Percentiles rank a stretch among this genome's conserved stretches.
Evolutionary conservation across 2,113 vertebrate genomes (phyloP).

Genomic region (Notothenia coriiceps): DNA sequence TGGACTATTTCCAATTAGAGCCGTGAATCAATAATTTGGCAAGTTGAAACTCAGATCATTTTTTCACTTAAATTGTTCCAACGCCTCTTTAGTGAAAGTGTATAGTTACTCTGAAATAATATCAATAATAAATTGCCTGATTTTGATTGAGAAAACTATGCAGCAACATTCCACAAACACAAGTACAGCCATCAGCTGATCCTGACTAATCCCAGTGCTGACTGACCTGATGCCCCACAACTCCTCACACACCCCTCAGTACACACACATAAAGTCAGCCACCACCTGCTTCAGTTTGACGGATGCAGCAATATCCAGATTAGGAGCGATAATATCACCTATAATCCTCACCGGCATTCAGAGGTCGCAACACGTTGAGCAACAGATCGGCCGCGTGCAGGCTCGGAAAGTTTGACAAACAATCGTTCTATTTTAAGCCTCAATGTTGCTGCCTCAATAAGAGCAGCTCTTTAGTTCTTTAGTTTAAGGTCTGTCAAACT

Average conservation of each 20-base stretch:
- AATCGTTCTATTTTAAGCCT: constrained; percentile 5
- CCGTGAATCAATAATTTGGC: neutral
- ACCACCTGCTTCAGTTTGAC: constrained; percentile 20
- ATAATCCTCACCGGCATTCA: constrained; percentile 53
- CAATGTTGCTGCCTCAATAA: neutral
- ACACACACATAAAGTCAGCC: constrained; percentile 39
- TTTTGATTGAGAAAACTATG: constrained; percentile 8
- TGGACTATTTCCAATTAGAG: neutral
- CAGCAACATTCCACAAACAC: constrained; percentile 37
- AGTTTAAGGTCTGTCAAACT: neutral
- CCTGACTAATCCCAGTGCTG: constrained; percentile 48
- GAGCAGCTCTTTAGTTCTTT: neutral
- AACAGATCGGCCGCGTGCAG: constrained; percentile 17
- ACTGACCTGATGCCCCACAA: constrained; percentile 3
- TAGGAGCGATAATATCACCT: constrained; percentile 33
- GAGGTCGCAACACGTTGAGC: constrained; percentile 21
- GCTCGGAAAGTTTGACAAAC: neutral
- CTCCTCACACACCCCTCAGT: neutral
- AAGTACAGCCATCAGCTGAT: constrained; percentile 45
- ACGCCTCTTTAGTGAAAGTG: neutral
- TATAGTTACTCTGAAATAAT: neutral
- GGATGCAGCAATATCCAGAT: constrained; percentile 41
- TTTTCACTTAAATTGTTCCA: neutral
- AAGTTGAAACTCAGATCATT: neutral
- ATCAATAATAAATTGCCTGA: neutral